Conservation (phyloP, 1,140 invertebrate species). For the Ericerus pela region DNA sequence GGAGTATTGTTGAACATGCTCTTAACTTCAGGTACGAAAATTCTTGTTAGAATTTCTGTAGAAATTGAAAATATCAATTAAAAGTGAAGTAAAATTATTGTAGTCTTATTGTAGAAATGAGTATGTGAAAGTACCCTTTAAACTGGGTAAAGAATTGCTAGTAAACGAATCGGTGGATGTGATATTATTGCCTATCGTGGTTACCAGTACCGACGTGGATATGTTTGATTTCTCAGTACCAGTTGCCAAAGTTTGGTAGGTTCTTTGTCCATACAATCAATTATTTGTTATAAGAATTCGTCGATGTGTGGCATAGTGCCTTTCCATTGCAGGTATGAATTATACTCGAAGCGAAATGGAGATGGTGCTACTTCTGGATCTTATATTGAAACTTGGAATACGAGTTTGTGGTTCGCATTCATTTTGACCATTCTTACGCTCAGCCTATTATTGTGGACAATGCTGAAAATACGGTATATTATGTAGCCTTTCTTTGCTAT, state of each 20-base stretch:
- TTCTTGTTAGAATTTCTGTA: not conserved
- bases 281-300: not conserved
- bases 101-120: conserved; percentile 4
- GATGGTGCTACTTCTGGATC: conserved; percentile 17
- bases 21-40: not conserved
- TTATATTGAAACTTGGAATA: conserved; percentile 18
- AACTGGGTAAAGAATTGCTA: conserved; percentile 3
- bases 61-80: not conserved
- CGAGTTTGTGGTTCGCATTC: conserved; percentile 17
- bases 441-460: conserved; percentile 5
- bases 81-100: not conserved
- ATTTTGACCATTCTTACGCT: conserved; percentile 13
- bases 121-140: conserved; percentile 16
- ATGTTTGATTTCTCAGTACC: conserved; percentile 19
- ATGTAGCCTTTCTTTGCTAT: not conserved
- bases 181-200: conserved; percentile 15
- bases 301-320: not conserved
- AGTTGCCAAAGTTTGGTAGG: conserved; percentile 16
- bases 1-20: not conserved
- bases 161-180: conserved; percentile 14
- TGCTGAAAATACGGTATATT: conserved; percentile 14
- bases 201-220: conserved; percentile 16
- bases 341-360: conserved; percentile 15
- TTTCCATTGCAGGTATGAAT: conserved; percentile 14
- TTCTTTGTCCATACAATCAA: not conserved